Evolutionary conservation across 2,888 invertebrate species (phyloP).

Genomic region (Nomada hirtipes): DNA sequence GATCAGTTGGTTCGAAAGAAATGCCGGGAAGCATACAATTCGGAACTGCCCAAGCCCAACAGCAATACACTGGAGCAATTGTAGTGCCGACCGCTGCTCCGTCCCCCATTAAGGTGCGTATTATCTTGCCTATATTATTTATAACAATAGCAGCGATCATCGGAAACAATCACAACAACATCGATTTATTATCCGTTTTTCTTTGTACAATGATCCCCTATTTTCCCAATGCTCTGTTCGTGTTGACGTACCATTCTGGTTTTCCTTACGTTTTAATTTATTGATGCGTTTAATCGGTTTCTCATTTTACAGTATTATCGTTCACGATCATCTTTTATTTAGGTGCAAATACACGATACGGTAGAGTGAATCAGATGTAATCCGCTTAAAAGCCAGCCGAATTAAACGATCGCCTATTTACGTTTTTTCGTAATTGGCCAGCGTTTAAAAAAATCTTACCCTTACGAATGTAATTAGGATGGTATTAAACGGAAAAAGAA

Average conservation of each 20-base stretch:
- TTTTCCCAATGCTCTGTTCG: background rate
- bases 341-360: slow-evolving; percentile 18
- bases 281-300: slow-evolving; percentile 3
- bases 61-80: slow-evolving; percentile 83
- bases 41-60: slow-evolving; percentile 81
- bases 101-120: slow-evolving; percentile 82
- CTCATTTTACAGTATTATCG: background rate
- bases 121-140: slow-evolving; percentile 38
- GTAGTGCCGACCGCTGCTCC: slow-evolving; percentile 82
- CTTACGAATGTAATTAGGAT: slow-evolving; percentile 12
- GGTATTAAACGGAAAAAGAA: background rate
- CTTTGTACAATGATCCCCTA: background rate
- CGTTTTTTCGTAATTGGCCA: slow-evolving; percentile 38
- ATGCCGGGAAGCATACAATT: slow-evolving; percentile 85
- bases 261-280: background rate
- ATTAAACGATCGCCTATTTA: slow-evolving; percentile 32
- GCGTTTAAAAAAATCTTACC: slow-evolving; percentile 37
- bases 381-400: slow-evolving; percentile 40
- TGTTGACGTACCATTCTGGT: too few species aligned
- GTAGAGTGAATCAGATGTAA: slow-evolving; percentile 32
- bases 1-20: slow-evolving; percentile 82
- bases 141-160: too few species aligned
- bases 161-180: slow-evolving; percentile 6
- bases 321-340: background rate
- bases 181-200: background rate